Evolutionary conservation across 2,888 invertebrate species (phyloP).

Genomic region (Cataglyphis cursor): DNA sequence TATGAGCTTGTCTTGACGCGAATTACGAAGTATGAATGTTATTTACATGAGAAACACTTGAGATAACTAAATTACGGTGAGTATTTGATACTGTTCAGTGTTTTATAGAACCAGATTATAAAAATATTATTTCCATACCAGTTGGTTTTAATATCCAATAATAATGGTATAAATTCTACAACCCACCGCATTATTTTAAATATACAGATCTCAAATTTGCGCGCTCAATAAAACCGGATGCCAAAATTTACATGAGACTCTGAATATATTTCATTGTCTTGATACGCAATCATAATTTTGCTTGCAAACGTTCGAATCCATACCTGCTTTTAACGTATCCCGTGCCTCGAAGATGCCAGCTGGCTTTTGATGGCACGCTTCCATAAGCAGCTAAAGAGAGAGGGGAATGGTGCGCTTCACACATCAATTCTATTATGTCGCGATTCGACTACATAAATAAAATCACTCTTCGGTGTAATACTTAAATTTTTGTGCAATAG

Average conservation of each 20-base stretch:
- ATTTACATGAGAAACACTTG: constrained; percentile 44
- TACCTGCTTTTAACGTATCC: constrained; percentile 68
- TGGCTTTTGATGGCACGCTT: constrained; percentile 79
- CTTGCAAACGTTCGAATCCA: constrained; percentile 54
- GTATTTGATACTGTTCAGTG: constrained; percentile 26
- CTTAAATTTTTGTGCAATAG: neutral
- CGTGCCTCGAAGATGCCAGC: constrained; percentile 70
- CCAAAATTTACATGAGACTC: neutral
- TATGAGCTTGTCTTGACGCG: constrained; percentile 42
- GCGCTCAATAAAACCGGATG: neutral
- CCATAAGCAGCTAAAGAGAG: constrained; percentile 66
- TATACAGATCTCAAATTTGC: neutral
- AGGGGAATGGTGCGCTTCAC: constrained; percentile 69
- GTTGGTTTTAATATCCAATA: constrained; percentile 36
- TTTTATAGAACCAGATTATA: constrained; percentile 51
- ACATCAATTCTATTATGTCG: constrained; percentile 64
- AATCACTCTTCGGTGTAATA: neutral
- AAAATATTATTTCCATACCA: constrained; percentile 37
- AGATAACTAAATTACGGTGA: constrained; percentile 50
- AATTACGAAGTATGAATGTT: constrained; percentile 50
- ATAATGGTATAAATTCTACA: constrained; percentile 13
- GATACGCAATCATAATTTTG: constrained; percentile 49
- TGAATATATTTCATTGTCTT: constrained; percentile 14
- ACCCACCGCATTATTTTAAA: neutral
- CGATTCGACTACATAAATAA: constrained; percentile 59